Conservation (phyloP, 2,888 invertebrate species). For the Zaprionus obscuricornis region DNA sequence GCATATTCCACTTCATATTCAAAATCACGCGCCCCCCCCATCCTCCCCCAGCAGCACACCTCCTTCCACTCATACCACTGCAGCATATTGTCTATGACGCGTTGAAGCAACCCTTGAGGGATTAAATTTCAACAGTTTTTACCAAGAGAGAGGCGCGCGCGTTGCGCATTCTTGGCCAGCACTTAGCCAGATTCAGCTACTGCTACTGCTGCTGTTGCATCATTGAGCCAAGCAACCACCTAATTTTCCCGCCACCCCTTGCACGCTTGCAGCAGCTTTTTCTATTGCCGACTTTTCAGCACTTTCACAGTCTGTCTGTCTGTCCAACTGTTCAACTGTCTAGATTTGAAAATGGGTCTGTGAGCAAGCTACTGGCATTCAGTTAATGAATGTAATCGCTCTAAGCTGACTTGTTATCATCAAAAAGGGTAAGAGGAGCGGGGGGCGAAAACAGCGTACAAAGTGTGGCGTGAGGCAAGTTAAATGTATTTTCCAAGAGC, state of each 20-base stretch:
- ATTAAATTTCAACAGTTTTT: constrained; percentile 76
- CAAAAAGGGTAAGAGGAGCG: constrained; percentile 3
- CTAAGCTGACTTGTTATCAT: constrained; percentile 56
- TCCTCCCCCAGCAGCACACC: neutral
- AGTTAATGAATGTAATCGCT: constrained; percentile 76
- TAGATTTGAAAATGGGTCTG: constrained; percentile 32
- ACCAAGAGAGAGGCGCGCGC: too few relatives aligned
- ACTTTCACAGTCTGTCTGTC: constrained; percentile 36
- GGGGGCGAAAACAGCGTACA: neutral
- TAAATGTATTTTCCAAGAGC: constrained; percentile 17
- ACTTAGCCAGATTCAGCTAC: constrained; percentile 48
- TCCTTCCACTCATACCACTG: neutral
- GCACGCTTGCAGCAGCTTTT: constrained; percentile 34
- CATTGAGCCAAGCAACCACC: constrained; percentile 2
- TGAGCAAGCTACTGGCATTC: constrained; percentile 45
- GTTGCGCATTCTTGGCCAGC: constrained; percentile 71
- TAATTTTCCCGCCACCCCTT: neutral
- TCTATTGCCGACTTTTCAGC: constrained; percentile 62
- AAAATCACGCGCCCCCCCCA: constrained; percentile 32
- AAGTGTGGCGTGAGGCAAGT: too few relatives aligned
- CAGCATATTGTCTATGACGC: constrained; percentile 56
- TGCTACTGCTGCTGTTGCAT: too few relatives aligned
- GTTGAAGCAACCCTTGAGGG: constrained; percentile 79
- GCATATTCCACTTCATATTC: constrained; percentile 36
- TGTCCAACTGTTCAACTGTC: too few relatives aligned